A percentile compares a stretch with the other conserved stretches of the same genome.
phyloP scores from a whole-genome alignment of 2,888 invertebrate genomes.

The Eupsilia transversa region DNA sequence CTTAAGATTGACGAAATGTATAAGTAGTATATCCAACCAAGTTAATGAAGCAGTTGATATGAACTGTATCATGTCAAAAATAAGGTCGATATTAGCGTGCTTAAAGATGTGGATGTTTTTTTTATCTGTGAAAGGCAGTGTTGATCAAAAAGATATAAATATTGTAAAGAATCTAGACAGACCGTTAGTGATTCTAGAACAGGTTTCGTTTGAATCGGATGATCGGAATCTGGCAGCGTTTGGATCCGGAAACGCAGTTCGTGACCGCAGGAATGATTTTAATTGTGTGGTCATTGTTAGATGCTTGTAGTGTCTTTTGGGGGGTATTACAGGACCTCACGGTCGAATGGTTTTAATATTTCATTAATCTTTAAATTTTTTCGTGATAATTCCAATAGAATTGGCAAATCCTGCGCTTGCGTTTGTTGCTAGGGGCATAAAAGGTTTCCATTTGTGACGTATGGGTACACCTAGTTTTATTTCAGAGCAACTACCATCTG shows the following conservation, averaged over 20 bases:
- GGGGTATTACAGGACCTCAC: not conserved
- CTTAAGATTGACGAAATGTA: conserved; percentile 61
- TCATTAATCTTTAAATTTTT: not conserved
- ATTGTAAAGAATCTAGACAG: conserved; percentile 70
- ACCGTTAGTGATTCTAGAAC: conserved; percentile 75
- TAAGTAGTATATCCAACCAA: conserved; percentile 28
- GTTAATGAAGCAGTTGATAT: not conserved
- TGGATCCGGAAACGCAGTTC: conserved; percentile 69
- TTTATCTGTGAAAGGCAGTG: conserved; percentile 64
- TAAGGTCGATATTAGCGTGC: conserved; percentile 19
- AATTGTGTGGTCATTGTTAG: conserved; percentile 49
- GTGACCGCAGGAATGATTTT: conserved; percentile 42
- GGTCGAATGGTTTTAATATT: no score
- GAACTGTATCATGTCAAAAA: not conserved
- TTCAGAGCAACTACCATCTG: not conserved
- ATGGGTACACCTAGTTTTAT: not conserved
- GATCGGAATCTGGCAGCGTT: conserved; percentile 64
- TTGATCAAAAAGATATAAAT: conserved; percentile 69
- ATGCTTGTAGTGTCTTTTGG: not conserved
- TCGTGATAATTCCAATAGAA: not conserved
- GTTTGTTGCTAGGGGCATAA: conserved; percentile 4
- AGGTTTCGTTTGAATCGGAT: conserved; percentile 62
- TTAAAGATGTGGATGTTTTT: conserved; percentile 14
- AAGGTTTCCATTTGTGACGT: not conserved
- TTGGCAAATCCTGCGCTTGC: not conserved